Conservation (phyloP, 37 sponge, comb jelly and placozoan genomes). For the Eunapius fragilis region DNA sequence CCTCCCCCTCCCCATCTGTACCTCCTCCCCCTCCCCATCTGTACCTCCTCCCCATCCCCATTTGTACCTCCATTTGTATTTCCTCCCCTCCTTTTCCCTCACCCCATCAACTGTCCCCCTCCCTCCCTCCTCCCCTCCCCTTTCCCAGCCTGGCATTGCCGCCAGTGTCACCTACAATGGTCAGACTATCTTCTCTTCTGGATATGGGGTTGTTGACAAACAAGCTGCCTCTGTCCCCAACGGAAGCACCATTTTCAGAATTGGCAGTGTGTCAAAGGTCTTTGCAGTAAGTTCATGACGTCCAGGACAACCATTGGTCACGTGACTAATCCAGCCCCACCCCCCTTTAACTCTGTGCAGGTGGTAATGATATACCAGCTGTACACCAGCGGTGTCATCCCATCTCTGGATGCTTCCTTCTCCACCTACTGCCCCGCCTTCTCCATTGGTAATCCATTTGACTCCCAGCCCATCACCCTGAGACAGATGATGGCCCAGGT, state of each 20-base stretch:
- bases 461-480: constrained; percentile 35
- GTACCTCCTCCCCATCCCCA: too few relatives aligned
- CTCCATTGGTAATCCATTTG: constrained; percentile 26
- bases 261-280: constrained; percentile 75
- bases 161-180: constrained; percentile 41
- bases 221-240: not conserved
- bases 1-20: too few relatives aligned
- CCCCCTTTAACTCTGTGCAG: too few relatives aligned
- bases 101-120: not conserved
- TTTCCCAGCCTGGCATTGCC: constrained; percentile 47
- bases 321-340: too few relatives aligned
- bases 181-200: constrained; percentile 2
- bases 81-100: not conserved
- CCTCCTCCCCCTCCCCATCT: too few relatives aligned
- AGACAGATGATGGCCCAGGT: constrained; percentile 58
- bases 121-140: not conserved
- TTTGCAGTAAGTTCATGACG: constrained; percentile 75
- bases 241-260: constrained; percentile 56
- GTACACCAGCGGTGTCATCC: constrained; percentile 35
- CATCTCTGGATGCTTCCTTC: constrained; percentile 67
- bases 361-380: constrained; percentile 62
- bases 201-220: constrained; percentile 27
- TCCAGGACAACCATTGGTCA: too few relatives aligned
- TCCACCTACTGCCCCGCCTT: constrained; percentile 49
- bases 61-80: too few relatives aligned